These are phyloP conservation scores for Dendrocincla fuliginosa DNA, from an alignment of 2,797 vertebrate genomes.

Conservation along the genomic window DNA sequence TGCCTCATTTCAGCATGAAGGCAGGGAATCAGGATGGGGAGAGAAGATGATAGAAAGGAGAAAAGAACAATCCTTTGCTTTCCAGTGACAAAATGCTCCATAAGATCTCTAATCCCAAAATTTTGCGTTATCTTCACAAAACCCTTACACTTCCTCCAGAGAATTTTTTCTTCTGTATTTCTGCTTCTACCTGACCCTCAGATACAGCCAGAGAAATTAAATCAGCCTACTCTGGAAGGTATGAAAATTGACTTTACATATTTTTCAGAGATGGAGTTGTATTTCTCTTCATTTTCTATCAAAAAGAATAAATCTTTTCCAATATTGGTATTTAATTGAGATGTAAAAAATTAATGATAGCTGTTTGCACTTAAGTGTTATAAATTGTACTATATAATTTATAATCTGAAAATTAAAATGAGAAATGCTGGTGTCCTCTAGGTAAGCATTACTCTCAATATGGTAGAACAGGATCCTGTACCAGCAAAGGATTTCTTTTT, in stretches of 20 bases:
- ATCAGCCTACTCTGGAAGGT: neutral
- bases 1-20: neutral
- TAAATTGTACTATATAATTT: neutral
- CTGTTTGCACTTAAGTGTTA: neutral
- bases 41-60: neutral
- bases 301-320: neutral
- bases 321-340: neutral
- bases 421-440: neutral
- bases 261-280: neutral
- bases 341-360: neutral
- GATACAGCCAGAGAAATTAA: neutral
- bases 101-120: neutral
- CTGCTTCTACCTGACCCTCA: neutral
- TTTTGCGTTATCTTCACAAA: neutral
- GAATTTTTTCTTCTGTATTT: neutral
- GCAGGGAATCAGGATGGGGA: neutral
- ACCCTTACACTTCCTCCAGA: neutral
- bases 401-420: neutral
- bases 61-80: neutral
- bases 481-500: neutral
- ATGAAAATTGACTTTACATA: neutral
- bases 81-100: neutral
- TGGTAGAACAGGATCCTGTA: neutral
- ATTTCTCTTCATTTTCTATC: neutral
- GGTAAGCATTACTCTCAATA: neutral